Conservation (phyloP, 2,888 invertebrate species). For the Eudemis profundana region DNA sequence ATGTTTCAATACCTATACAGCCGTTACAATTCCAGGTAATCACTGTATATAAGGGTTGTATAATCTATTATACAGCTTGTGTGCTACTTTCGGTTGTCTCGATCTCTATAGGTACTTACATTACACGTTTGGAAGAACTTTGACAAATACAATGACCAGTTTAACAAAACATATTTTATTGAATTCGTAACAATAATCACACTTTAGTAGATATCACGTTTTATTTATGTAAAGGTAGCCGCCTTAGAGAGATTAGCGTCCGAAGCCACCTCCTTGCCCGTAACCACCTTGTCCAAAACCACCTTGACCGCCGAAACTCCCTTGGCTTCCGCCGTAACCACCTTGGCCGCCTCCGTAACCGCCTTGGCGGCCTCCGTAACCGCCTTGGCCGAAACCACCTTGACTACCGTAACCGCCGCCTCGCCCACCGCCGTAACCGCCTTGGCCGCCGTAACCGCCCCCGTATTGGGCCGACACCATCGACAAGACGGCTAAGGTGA, state of each 20-base stretch:
- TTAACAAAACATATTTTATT: not conserved
- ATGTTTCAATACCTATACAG: no score
- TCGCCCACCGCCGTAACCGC: slow-evolving; percentile 45
- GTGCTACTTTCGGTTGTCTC: no score
- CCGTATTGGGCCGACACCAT: slow-evolving; percentile 33
- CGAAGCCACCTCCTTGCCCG: slow-evolving; percentile 26
- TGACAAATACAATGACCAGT: not conserved
- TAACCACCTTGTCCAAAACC: slow-evolving; percentile 35
- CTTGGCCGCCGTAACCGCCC: slow-evolving; percentile 43
- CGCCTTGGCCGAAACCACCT: slow-evolving; percentile 45
- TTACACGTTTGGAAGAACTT: no score
- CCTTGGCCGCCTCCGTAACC: slow-evolving; percentile 40
- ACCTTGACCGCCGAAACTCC: slow-evolving; percentile 30
- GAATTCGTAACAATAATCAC: not conserved
- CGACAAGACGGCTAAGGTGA: slow-evolving; percentile 18
- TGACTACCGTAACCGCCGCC: slow-evolving; percentile 42
- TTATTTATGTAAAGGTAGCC: not conserved
- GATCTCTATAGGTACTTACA: no score
- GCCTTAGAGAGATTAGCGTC: not conserved
- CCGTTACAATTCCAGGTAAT: no score
- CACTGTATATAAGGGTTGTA: no score
- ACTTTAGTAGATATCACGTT: not conserved
- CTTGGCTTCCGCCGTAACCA: slow-evolving; percentile 36
- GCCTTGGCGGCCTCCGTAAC: slow-evolving; percentile 48
- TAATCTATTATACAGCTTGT: no score